Percentiles rank a stretch among this genome's conserved stretches.
Conservation (phyloP, 2,797 vertebrate species). For the Austrolebias charrua region DNA sequence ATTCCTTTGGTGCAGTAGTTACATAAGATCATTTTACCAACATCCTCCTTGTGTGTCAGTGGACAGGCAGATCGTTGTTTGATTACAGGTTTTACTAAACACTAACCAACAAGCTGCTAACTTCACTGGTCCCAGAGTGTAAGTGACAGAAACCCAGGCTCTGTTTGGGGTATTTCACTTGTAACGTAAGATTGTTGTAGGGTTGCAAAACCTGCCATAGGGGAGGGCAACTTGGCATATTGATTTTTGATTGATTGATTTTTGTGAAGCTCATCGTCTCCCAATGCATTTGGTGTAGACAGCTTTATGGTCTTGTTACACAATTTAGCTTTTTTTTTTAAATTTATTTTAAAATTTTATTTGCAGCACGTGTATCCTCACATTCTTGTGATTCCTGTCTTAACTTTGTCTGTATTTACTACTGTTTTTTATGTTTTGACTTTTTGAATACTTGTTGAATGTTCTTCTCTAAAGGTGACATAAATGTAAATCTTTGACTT, state of each 20-base stretch:
- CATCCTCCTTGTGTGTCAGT: constrained; percentile 18
- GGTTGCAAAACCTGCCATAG: constrained; percentile 3
- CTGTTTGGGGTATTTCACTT: no score
- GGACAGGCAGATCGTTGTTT: neutral
- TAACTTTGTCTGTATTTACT: no score
- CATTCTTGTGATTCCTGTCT: no score
- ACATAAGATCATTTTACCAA: neutral
- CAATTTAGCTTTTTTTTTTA: neutral
- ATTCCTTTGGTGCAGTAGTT: neutral
- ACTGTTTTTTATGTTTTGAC: no score
- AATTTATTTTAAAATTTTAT: neutral
- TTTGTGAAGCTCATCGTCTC: constrained; percentile 10
- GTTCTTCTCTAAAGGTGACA: no score
- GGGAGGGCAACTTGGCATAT: neutral
- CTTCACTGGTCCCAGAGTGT: no score
- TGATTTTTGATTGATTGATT: neutral
- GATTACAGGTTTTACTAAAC: no score
- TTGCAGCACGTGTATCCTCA: constrained; percentile 2
- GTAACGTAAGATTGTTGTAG: neutral
- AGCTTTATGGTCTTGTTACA: neutral
- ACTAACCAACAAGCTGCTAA: no score
- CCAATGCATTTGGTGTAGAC: constrained; percentile 5
- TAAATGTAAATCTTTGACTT: no score
- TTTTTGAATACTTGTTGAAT: no score
- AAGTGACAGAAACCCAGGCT: no score